These are phyloP conservation scores for Bombus fervidus DNA, from an alignment of 1,140 invertebrate species.

Conservation along the genomic window DNA sequence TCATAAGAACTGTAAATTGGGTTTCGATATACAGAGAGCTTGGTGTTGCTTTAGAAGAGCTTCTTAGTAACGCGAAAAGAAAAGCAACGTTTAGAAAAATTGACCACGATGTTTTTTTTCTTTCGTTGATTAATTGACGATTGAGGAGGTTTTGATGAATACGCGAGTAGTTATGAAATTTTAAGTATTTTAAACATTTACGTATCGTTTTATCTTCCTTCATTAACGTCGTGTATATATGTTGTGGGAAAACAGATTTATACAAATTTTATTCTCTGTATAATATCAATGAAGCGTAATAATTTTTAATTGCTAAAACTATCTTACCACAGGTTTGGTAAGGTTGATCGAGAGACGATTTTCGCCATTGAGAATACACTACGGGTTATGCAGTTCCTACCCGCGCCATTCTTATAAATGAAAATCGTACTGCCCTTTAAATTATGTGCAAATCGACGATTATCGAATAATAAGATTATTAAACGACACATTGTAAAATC, in stretches of 20 bases:
- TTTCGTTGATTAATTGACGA: not conserved
- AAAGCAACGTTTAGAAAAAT: no score
- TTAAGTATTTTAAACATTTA: not conserved
- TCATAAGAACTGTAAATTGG: constrained; percentile 67
- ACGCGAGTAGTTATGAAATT: not conserved
- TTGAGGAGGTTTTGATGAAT: not conserved
- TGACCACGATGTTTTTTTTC: not conserved
- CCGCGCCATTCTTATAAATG: not conserved
- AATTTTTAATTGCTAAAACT: not conserved
- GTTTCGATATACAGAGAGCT: constrained; percentile 81
- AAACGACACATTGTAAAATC: constrained; percentile 10
- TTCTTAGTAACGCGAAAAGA: constrained; percentile 74
- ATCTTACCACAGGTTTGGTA: no score
- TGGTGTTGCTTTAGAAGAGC: constrained; percentile 82
- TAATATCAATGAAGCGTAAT: not conserved
- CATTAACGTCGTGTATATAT: not conserved
- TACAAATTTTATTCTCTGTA: not conserved
- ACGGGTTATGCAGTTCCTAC: constrained; percentile 30
- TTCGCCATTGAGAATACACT: not conserved
- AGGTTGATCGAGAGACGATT: not conserved
- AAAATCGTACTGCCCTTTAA: constrained; percentile 41
- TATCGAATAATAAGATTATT: not conserved
- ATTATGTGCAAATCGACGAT: not conserved
- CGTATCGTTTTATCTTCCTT: not conserved
- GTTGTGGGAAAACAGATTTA: not conserved